Evolutionary conservation across 2,888 invertebrate genomes (phyloP).

Genomic region (Julus scandinavius): DNA sequence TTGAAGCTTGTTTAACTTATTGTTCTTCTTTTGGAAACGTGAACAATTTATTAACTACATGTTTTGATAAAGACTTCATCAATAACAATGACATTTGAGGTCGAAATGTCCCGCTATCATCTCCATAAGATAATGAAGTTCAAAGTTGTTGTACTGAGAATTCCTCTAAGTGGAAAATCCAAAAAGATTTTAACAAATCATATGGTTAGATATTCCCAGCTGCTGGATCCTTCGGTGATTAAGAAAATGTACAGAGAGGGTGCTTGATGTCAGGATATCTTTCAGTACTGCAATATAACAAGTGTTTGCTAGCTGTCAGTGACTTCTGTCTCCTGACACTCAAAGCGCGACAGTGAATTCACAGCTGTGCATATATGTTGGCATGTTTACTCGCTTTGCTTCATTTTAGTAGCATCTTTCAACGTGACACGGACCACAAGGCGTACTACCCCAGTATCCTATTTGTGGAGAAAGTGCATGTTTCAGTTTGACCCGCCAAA

Average conservation of each 20-base stretch:
- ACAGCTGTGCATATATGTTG: not conserved
- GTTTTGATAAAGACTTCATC: no score
- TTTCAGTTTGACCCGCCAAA: no score
- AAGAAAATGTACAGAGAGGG: not conserved
- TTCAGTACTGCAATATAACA: not conserved
- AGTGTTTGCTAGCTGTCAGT: not conserved
- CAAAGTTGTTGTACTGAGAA: no score
- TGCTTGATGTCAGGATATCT: not conserved
- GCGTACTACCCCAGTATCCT: no score
- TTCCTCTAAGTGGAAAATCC: no score
- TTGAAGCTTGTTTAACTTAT: no score
- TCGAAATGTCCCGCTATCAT: not conserved
- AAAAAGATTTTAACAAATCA: no score
- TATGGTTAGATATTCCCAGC: not conserved
- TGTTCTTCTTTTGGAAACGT: no score
- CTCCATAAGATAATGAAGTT: not conserved
- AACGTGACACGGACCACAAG: no score
- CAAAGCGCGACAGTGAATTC: not conserved
- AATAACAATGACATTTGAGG: no score
- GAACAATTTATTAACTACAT: no score
- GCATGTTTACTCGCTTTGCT: not conserved
- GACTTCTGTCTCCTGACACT: not conserved
- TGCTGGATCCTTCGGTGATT: not conserved
- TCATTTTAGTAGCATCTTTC: not conserved
- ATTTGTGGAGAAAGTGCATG: no score